Conservation (phyloP, 2,888 invertebrate species). For the Aradus depressus region DNA sequence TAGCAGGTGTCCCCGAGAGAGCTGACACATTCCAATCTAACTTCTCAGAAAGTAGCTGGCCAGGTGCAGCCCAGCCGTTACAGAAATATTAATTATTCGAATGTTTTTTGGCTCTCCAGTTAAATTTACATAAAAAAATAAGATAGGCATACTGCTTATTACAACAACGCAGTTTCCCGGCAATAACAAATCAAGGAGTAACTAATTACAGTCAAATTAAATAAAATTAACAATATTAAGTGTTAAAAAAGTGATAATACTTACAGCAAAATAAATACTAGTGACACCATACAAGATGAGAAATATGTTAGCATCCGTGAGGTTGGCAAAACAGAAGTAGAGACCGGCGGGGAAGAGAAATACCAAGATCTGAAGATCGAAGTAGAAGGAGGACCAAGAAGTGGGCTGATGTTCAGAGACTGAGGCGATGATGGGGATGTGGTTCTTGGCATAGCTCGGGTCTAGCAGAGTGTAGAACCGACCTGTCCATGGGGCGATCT, state of each 20-base stretch:
- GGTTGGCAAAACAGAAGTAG: slow-evolving; percentile 89
- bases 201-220: too few species aligned
- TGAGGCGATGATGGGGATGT: slow-evolving; percentile 95
- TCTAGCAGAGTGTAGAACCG: slow-evolving; percentile 92
- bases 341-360: slow-evolving; percentile 94
- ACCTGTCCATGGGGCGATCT: slow-evolving; percentile 97
- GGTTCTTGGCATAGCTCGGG: slow-evolving; percentile 95
- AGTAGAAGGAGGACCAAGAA: slow-evolving; percentile 96
- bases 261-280: slow-evolving; percentile 94
- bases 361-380: slow-evolving; percentile 89
- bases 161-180: neutral
- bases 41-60: too few species aligned
- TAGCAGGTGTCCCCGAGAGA: too few species aligned
- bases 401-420: slow-evolving; percentile 98
- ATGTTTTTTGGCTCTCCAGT: neutral
- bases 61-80: too few species aligned
- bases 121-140: neutral
- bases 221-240: too few species aligned
- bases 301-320: slow-evolving; percentile 94
- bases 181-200: neutral
- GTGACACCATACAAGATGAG: slow-evolving; percentile 95
- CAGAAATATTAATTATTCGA: neutral
- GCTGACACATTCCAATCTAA: too few species aligned
- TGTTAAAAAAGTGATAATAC: slow-evolving; percentile 36
- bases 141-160: neutral